These are phyloP conservation scores for Fratercula arctica DNA, from an alignment of 2,797 vertebrate species.

Conservation along the genomic window DNA sequence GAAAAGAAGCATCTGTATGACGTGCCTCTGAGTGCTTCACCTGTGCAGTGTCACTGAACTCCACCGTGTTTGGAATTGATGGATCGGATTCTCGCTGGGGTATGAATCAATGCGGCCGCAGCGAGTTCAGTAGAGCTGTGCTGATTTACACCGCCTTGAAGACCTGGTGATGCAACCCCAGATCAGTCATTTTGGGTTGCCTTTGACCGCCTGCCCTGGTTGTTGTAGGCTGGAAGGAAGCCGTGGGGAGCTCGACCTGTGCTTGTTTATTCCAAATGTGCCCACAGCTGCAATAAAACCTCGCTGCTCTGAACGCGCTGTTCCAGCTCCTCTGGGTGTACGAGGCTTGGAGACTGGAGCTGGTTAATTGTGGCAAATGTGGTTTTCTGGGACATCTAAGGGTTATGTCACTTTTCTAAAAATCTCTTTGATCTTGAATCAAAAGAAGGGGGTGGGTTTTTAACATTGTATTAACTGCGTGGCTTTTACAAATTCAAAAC, in stretches of 20 bases:
- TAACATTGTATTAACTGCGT: constrained; percentile 46
- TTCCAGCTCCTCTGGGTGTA: constrained; percentile 20
- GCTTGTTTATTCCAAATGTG: constrained; percentile 32
- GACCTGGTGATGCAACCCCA: not conserved
- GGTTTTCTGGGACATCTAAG: constrained; percentile 72
- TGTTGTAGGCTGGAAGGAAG: not conserved
- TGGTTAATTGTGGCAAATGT: constrained; percentile 72
- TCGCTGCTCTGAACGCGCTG: not conserved
- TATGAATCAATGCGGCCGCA: not conserved
- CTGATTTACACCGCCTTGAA: not conserved
- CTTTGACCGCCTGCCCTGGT: not conserved
- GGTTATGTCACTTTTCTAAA: constrained; percentile 72
- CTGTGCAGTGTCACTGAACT: not conserved
- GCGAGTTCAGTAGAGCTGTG: not conserved
- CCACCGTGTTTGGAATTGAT: rapidly evolving
- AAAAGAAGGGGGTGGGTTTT: constrained; percentile 70
- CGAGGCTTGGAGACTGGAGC: constrained; percentile 10
- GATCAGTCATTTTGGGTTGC: not conserved
- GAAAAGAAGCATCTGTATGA: not conserved
- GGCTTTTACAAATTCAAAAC: constrained; percentile 74
- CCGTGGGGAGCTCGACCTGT: constrained; percentile 16
- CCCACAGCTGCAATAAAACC: not conserved
- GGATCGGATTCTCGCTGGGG: rapidly evolving
- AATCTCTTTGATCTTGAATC: constrained; percentile 74
- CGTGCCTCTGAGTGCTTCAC: not conserved